These are phyloP conservation scores for Sinotaia quadrata DNA, from an alignment of 2,888 invertebrate species.

Conservation along the genomic window DNA sequence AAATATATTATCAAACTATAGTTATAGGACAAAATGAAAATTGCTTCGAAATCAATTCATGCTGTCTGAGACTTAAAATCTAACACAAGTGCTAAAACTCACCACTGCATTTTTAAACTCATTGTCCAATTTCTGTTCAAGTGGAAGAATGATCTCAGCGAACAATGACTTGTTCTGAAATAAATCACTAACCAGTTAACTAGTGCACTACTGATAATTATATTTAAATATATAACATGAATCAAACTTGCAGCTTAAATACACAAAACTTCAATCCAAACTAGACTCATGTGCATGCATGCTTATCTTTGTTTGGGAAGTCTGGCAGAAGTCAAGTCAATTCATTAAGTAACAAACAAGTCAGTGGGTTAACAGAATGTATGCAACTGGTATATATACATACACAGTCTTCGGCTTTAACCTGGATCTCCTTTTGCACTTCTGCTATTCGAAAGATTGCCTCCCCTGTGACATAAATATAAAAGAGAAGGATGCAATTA, in stretches of 20 bases:
- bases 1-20: too few relatives aligned
- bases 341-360: too few relatives aligned
- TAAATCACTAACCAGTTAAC: not conserved
- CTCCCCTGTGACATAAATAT: constrained; percentile 45
- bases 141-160: constrained; percentile 55
- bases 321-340: not conserved
- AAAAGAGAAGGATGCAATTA: not conserved
- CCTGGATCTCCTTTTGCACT: constrained; percentile 56
- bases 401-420: constrained; percentile 60
- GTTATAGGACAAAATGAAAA: not conserved
- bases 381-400: constrained; percentile 27
- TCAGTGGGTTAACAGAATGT: not conserved
- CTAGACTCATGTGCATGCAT: not conserved
- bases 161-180: constrained; percentile 58
- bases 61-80: too few relatives aligned
- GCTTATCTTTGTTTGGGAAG: not conserved
- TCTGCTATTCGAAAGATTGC: constrained; percentile 59
- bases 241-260: not conserved
- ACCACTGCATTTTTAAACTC: constrained; percentile 58
- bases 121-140: constrained; percentile 59
- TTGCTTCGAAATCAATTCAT: too few relatives aligned
- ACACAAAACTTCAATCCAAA: not conserved
- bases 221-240: not conserved
- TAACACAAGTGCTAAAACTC: constrained; percentile 43
- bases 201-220: not conserved